Evolutionary conservation across 2,113 vertebrate species (phyloP).

Genomic region (Oreotrochilus melanogaster): DNA sequence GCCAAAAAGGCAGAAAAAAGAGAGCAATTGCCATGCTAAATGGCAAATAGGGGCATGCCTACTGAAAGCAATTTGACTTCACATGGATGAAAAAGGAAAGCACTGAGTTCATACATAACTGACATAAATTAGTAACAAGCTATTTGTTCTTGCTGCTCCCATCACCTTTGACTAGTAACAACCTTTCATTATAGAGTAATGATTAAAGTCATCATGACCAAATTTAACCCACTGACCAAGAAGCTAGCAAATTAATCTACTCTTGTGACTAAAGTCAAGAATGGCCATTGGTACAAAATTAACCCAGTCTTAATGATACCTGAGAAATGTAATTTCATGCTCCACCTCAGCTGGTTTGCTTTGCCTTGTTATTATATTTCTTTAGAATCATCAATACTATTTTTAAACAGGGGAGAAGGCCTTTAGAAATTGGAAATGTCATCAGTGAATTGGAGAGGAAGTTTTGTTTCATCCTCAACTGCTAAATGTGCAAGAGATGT

Average conservation of each 20-base stretch:
- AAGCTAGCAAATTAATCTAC: not conserved
- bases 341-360: slow-evolving; percentile 38
- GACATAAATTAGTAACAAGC: slow-evolving; percentile 53
- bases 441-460: not conserved
- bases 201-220: slow-evolving; percentile 24
- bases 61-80: slow-evolving; percentile 35
- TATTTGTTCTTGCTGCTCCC: slow-evolving; percentile 48
- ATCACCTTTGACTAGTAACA: slow-evolving; percentile 38
- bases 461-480: not conserved
- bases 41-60: not conserved
- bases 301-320: slow-evolving; percentile 38
- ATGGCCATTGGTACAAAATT: slow-evolving; percentile 11
- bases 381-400: not conserved
- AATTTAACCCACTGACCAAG: slow-evolving; percentile 35
- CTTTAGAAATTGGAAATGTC: not conserved
- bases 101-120: not conserved
- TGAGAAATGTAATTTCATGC: slow-evolving; percentile 61
- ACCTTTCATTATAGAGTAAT: not conserved
- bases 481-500: not conserved
- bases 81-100: slow-evolving; percentile 11
- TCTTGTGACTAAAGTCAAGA: slow-evolving; percentile 41
- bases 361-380: slow-evolving; percentile 1
- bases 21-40: not conserved
- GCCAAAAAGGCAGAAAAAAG: not conserved
- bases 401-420: not conserved